phyloP scores from a whole-genome alignment of 2,888 invertebrate species.

The Girardia tigrina region DNA sequence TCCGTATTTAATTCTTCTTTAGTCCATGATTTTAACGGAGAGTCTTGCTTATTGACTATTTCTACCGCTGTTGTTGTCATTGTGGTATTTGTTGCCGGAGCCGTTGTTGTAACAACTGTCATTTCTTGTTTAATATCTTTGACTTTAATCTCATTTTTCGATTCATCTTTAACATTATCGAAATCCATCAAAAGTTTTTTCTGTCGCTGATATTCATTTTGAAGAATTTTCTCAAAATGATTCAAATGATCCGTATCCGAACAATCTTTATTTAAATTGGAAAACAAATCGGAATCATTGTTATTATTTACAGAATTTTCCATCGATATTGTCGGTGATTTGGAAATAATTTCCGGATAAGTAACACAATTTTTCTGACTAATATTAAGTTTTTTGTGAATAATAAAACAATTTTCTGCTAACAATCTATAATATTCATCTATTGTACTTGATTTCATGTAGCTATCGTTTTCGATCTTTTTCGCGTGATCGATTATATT shows the following conservation, averaged over 20 bases:
- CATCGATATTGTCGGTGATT: neutral
- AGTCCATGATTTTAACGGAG: conserved; percentile 26
- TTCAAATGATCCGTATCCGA: conserved; percentile 12
- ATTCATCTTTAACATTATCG: neutral
- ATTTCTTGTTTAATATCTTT: neutral
- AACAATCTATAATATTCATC: conserved; percentile 94
- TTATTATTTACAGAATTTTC: conserved; percentile 2
- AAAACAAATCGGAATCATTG: neutral
- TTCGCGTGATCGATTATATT: conserved; percentile 91
- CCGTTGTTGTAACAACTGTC: neutral
- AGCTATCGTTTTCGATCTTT: conserved; percentile 99
- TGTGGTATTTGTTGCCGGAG: too few species aligned
- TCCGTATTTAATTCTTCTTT: conserved; percentile 36
- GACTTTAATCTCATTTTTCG: neutral
- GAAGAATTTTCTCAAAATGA: conserved; percentile 15
- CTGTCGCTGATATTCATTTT: neutral
- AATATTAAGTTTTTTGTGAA: conserved; percentile 70
- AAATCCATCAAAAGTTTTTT: neutral
- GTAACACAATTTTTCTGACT: conserved; percentile 60
- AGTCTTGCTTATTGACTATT: neutral
- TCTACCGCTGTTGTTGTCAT: too few species aligned
- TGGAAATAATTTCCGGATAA: neutral
- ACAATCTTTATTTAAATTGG: neutral
- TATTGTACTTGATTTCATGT: conserved; percentile 87
- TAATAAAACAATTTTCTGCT: conserved; percentile 98